Percentiles rank a stretch among this genome's conserved stretches.
phyloP scores from a whole-genome alignment of 2,113 vertebrate species.

The Barbus barbus region DNA sequence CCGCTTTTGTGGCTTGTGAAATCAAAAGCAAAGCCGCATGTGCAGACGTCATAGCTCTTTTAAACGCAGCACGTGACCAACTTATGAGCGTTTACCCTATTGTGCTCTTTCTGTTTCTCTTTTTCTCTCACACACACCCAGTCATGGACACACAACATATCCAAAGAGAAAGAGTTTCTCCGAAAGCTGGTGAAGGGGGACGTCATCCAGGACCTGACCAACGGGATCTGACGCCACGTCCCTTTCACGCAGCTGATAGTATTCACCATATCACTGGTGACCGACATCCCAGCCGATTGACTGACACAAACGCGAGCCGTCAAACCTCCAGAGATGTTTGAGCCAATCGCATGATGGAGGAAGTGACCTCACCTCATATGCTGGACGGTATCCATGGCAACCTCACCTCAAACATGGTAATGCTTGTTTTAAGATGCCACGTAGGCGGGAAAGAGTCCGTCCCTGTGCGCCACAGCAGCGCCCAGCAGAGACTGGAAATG shows the following conservation, averaged over 20 bases:
- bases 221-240: constrained; percentile 78
- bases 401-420: background rate
- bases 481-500: background rate
- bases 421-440: background rate
- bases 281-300: background rate
- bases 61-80: background rate
- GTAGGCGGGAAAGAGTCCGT: background rate
- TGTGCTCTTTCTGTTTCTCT: constrained; percentile 8
- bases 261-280: background rate
- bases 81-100: background rate
- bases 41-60: background rate
- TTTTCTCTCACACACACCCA: constrained; percentile 56
- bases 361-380: background rate
- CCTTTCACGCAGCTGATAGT: background rate
- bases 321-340: background rate
- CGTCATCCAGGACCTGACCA: constrained; percentile 87
- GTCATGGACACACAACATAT: constrained; percentile 96
- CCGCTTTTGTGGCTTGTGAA: constrained; percentile 21
- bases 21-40: constrained; percentile 5
- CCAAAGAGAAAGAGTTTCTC: constrained; percentile 89
- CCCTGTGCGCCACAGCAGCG: background rate
- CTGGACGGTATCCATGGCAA: background rate
- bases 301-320: background rate
- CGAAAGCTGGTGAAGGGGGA: constrained; percentile 86
- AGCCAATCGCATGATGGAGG: background rate